Evolutionary conservation across 2,797 vertebrate species (phyloP), one percentile per base, ranked within the genome.

Genomic region (Malurus splendens): DNA sequence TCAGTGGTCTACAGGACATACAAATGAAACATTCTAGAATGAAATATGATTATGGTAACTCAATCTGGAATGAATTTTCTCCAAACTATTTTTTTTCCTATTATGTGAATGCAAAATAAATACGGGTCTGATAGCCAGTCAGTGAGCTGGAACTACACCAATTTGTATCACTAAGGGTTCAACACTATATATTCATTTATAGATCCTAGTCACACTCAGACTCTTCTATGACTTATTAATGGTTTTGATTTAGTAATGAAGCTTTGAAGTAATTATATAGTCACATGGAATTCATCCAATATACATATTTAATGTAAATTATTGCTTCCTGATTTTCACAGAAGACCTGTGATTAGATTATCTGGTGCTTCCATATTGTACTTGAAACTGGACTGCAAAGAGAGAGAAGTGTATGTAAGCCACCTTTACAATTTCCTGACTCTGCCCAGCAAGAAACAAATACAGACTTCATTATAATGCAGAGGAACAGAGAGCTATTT

Each of bases 231-330:
- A 92, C 82, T 92, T 95, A 91, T 88, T 95, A 90, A 93, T 85
- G 79, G 87, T 72, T 95, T 94, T 81, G 79, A 93, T 92, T 95
- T 93, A 82, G 88, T 85, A 95, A 93, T 72, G 41, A 91, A 91
- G 84, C 90, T 93, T 92, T 89, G 90, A 92, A 95, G 91, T 83
- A 93, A 94, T 95, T 93, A 93, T 77, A 89, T 27, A 92, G 79
- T 92, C 88, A 81, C 60, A 75, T 82, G 90, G 86, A 93, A 89
- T 91, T 94, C 79, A 93, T 87, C 93, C 93, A 92, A 82, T 81
- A 95, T 91, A 92, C 89, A 94, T 90, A 95, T 91, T 95, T 92
- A 86, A 93, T 68, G 66, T 91, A 93, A 95, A 92, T 92, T 95
- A 94, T 91, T 92, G 84, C 89, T 94, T 93, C 90, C 89, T 82